A percentile compares a stretch with the other conserved stretches of the same genome.
Conservation (phyloP, 2,113 vertebrate genomes). For the Passer domesticus region DNA sequence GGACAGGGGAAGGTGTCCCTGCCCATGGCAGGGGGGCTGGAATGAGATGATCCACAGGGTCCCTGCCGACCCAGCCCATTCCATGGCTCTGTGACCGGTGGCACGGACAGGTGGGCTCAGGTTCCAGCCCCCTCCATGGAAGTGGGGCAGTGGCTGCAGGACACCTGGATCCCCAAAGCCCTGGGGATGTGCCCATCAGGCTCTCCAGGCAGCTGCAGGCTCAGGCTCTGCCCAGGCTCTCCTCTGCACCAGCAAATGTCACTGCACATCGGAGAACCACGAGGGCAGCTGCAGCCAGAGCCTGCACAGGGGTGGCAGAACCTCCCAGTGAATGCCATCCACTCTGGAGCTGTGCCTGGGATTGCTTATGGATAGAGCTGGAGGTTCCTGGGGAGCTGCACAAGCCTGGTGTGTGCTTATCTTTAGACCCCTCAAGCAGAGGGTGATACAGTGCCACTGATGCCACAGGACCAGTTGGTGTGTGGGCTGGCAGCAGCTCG, state of each 20-base stretch:
- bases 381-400: neutral
- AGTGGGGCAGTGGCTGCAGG: neutral
- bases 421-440: neutral
- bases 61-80: neutral
- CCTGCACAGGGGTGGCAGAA: neutral
- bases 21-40: neutral
- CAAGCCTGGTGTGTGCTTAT: neutral
- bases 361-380: neutral
- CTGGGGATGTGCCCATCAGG: fast-evolving
- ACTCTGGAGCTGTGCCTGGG: neutral
- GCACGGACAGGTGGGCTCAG: neutral
- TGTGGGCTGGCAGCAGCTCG: neutral
- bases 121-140: neutral
- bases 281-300: neutral
- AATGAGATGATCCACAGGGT: no score
- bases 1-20: neutral
- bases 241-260: neutral
- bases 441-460: fast-evolving
- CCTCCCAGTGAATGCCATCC: neutral
- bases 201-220: neutral
- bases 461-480: fast-evolving
- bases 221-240: fast-evolving
- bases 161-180: fast-evolving
- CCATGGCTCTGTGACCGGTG: no score
- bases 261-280: fast-evolving